These are phyloP conservation scores for Drosophila setosimentum DNA, from an alignment of 2,888 invertebrate species.

Conservation along the genomic window DNA sequence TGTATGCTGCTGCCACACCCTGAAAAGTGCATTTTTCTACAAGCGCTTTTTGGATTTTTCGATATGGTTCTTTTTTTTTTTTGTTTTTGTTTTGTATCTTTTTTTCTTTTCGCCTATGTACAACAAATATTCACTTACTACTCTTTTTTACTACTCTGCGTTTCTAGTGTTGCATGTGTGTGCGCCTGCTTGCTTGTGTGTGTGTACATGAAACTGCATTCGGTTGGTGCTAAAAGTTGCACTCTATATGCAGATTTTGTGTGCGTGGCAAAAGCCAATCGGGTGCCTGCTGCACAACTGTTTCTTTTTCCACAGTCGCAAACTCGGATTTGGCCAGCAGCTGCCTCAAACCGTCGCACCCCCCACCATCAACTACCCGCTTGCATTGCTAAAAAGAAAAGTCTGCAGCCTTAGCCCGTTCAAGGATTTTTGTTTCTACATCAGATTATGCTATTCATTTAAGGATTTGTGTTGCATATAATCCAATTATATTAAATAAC, in stretches of 20 bases:
- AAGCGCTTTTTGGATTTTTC: conserved; percentile 71
- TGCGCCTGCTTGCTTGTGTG: conserved; percentile 23
- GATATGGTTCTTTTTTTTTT: conserved; percentile 24
- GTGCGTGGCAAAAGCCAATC: conserved; percentile 79
- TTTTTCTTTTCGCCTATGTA: conserved; percentile 63
- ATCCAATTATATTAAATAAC: neutral
- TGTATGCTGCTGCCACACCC: conserved; percentile 81
- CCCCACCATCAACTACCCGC: neutral
- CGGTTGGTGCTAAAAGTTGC: conserved; percentile 83
- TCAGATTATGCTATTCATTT: conserved; percentile 1
- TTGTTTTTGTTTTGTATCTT: conserved; percentile 34
- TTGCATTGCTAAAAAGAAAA: conserved; percentile 35
- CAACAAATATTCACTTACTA: conserved; percentile 74
- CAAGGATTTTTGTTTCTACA: neutral
- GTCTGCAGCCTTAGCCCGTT: conserved; percentile 7
- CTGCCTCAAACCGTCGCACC: neutral
- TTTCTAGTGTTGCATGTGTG: conserved; percentile 33
- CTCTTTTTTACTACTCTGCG: conserved; percentile 58
- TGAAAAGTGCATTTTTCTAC: conserved; percentile 83
- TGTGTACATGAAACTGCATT: conserved; percentile 75
- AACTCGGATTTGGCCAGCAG: conserved; percentile 37
- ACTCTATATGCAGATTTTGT: conserved; percentile 83
- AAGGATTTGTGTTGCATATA: neutral
- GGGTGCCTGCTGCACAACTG: conserved; percentile 69
- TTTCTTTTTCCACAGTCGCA: conserved; percentile 58